Conservation (phyloP, 2,888 invertebrate genomes). For the Oegoconia quadripuncta region DNA sequence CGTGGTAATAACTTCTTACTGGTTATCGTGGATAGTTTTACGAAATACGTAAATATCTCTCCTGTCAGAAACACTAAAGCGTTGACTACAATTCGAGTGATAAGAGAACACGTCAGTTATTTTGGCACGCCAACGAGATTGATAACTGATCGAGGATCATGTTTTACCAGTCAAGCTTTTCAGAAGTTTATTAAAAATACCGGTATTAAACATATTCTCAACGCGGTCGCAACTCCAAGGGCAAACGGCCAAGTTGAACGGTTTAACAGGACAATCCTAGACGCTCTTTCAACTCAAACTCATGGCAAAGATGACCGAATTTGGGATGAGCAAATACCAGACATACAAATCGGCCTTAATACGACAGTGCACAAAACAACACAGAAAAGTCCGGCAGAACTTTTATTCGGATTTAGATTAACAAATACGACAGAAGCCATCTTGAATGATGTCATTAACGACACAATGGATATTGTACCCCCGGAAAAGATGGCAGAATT, state of each 20-base stretch:
- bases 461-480: background rate
- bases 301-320: background rate
- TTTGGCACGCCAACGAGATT: slow-evolving; percentile 4
- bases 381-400: slow-evolving; percentile 9
- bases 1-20: background rate
- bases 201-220: slow-evolving; percentile 7
- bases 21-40: slow-evolving; percentile 17
- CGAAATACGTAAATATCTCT: slow-evolving; percentile 16
- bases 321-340: slow-evolving; percentile 2
- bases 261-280: too few relatives aligned
- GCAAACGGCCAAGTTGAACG: background rate
- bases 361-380: slow-evolving; percentile 9
- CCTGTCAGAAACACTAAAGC: slow-evolving; percentile 15
- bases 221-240: slow-evolving; percentile 1
- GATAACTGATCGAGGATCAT: slow-evolving; percentile 6
- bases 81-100: background rate
- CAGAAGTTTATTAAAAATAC: background rate
- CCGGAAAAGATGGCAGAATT: background rate
- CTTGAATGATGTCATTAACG: background rate
- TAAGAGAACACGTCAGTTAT: background rate
- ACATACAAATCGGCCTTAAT: slow-evolving; percentile 12
- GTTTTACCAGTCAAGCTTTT: slow-evolving; percentile 6
- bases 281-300: background rate
- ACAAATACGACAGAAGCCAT: background rate
- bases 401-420: slow-evolving; percentile 10